Percentiles rank a stretch among this genome's conserved stretches.
phyloP scores from a whole-genome alignment of 2,797 vertebrate species.

The Columba guinea region DNA sequence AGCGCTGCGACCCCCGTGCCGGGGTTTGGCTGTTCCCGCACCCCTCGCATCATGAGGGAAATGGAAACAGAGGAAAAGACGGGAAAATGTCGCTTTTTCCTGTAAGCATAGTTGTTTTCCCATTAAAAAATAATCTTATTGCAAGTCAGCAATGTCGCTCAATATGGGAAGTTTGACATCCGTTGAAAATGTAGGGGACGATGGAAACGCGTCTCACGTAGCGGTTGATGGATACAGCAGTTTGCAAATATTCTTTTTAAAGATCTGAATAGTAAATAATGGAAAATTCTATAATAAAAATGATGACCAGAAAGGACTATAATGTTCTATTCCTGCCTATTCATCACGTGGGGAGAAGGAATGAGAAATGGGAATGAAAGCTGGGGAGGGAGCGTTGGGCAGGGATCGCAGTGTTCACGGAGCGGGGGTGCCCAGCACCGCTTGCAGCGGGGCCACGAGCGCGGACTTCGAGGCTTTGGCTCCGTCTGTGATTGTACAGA shows the following conservation, averaged over 20 bases:
- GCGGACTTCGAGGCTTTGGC: neutral
- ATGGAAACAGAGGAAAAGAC: neutral
- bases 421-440: accelerated
- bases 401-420: accelerated
- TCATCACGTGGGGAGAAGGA: neutral
- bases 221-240: neutral
- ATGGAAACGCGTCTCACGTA: neutral
- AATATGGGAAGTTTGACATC: neutral
- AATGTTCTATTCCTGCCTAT: neutral
- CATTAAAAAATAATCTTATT: neutral
- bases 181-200: accelerated
- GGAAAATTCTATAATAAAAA: neutral
- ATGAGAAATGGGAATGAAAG: neutral
- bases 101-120: neutral
- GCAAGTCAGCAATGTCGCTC: neutral
- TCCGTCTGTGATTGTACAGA: neutral
- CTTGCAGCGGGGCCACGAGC: neutral
- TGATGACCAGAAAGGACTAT: neutral
- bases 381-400: neutral
- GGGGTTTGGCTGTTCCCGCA: accelerated
- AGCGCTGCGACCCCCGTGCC: accelerated
- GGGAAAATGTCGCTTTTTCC: neutral
- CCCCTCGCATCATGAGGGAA: accelerated
- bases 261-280: neutral
- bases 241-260: neutral